Evolutionary conservation across 1,140 invertebrate species (phyloP).

Genomic region (Drosophila mojavensis): DNA sequence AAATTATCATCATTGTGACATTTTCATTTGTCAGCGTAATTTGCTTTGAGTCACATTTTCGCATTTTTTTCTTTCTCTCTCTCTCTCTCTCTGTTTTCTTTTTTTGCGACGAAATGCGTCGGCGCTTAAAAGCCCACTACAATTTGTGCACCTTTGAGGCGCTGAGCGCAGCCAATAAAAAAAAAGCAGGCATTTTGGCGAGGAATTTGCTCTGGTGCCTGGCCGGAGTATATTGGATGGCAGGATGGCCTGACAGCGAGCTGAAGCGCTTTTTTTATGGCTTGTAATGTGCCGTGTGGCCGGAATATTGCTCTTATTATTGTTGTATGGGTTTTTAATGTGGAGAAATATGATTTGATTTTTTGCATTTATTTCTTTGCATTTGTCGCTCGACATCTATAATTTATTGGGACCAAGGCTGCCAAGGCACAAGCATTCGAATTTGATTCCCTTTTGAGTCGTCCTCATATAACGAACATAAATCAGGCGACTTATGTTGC

Average conservation of each 20-base stretch:
- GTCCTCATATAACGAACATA: constrained; percentile 69
- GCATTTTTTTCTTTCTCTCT: constrained; percentile 36
- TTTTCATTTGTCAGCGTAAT: constrained; percentile 81
- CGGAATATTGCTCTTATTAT: constrained; percentile 59
- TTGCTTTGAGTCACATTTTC: constrained; percentile 71
- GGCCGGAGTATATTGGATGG: constrained; percentile 4
- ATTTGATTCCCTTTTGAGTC: constrained; percentile 54
- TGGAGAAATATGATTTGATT: constrained; percentile 76
- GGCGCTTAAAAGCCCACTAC: constrained; percentile 68
- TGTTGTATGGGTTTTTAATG: constrained; percentile 58
- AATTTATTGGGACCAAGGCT: constrained; percentile 59
- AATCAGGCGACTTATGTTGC: constrained; percentile 72
- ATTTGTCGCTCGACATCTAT: constrained; percentile 53
- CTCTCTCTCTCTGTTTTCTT: no score
- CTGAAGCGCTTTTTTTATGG: constrained; percentile 56
- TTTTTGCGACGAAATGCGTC: constrained; percentile 27
- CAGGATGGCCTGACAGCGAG: constrained; percentile 8
- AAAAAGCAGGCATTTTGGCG: constrained; percentile 59
- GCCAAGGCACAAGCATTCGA: constrained; percentile 22
- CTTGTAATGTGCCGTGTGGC: constrained; percentile 31
- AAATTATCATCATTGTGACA: constrained; percentile 82
- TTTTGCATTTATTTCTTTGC: constrained; percentile 68
- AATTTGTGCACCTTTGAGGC: constrained; percentile 47
- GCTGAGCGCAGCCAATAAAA: constrained; percentile 19
- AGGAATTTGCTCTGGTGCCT: constrained; percentile 68